These are phyloP conservation scores for Hofmannophila pseudospretella DNA, from an alignment of 2,888 invertebrate species.

Conservation along the genomic window DNA sequence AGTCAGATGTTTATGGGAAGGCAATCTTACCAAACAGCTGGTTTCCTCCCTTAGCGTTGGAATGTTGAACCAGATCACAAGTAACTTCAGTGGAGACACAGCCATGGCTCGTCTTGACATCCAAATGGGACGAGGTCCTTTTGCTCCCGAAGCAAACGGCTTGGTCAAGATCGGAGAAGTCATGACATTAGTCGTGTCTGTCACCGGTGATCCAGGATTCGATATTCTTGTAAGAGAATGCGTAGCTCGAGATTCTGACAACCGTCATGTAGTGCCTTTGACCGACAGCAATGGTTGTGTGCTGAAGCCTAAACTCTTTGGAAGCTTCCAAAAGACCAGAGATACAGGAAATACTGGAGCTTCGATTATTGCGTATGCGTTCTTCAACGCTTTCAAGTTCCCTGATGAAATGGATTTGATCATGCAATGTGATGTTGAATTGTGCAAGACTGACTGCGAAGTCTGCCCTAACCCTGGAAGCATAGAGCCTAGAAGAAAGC, in stretches of 20 bases:
- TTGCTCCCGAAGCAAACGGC: conserved; percentile 85
- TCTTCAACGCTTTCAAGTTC: conserved; percentile 90
- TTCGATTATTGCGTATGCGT: conserved; percentile 86
- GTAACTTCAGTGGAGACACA: conserved; percentile 91
- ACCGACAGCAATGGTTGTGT: conserved; percentile 88
- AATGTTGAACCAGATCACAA: conserved; percentile 87
- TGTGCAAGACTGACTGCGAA: conserved; percentile 88
- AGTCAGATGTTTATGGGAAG: conserved; percentile 90
- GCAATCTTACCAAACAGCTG: conserved; percentile 85
- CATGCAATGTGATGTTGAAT: conserved; percentile 88
- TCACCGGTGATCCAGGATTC: conserved; percentile 87
- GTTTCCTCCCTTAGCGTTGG: conserved; percentile 87
- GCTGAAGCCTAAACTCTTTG: conserved; percentile 87
- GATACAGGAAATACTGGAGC: conserved; percentile 85
- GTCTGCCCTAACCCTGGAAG: conserved; percentile 83
- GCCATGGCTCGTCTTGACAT: conserved; percentile 88
- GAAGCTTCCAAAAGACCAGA: conserved; percentile 88
- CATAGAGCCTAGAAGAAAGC: conserved; percentile 65
- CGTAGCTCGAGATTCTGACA: conserved; percentile 83
- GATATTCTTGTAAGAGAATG: conserved; percentile 88
- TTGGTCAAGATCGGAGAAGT: conserved; percentile 89
- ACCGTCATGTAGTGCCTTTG: conserved; percentile 80
- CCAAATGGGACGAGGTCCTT: conserved; percentile 86
- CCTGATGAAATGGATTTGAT: conserved; percentile 90
- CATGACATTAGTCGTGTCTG: conserved; percentile 88